Percentiles rank a stretch among this genome's conserved stretches.
phyloP scores from a whole-genome alignment of 2,888 invertebrate species.

The Drosophila trichaetosa region DNA sequence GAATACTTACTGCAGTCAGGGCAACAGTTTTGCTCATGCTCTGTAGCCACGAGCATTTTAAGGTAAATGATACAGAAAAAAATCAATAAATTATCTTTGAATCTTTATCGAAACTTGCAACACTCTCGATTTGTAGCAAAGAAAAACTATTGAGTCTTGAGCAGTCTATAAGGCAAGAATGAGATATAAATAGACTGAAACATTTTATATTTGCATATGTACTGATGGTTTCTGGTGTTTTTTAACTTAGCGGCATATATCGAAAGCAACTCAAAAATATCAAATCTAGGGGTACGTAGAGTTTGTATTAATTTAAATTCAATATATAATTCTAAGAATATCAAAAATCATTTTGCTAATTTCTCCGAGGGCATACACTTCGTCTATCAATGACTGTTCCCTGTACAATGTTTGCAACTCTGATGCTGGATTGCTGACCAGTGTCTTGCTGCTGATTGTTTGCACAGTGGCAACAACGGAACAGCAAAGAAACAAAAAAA shows the following conservation, averaged over 20 bases:
- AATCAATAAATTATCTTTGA: background rate
- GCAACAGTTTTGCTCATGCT: constrained; percentile 5
- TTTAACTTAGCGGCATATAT: background rate
- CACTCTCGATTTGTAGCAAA: background rate
- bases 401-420: constrained; percentile 32
- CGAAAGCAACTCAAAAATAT: background rate
- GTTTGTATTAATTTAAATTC: background rate
- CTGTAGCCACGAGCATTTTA: background rate
- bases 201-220: background rate
- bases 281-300: background rate
- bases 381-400: constrained; percentile 4
- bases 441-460: constrained; percentile 47
- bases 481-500: constrained; percentile 6
- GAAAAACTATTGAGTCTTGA: background rate
- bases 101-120: background rate
- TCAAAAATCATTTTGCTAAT: background rate
- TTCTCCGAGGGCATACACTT: background rate
- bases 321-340: background rate
- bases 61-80: background rate
- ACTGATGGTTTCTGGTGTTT: background rate
- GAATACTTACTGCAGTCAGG: background rate
- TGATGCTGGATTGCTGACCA: constrained; percentile 36
- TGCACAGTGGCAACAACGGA: constrained; percentile 42
- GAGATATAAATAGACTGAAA: background rate
- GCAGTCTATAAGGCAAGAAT: background rate